Evolutionary conservation across 2,888 invertebrate species (phyloP).

Genomic region (Trichopria drosophilae): DNA sequence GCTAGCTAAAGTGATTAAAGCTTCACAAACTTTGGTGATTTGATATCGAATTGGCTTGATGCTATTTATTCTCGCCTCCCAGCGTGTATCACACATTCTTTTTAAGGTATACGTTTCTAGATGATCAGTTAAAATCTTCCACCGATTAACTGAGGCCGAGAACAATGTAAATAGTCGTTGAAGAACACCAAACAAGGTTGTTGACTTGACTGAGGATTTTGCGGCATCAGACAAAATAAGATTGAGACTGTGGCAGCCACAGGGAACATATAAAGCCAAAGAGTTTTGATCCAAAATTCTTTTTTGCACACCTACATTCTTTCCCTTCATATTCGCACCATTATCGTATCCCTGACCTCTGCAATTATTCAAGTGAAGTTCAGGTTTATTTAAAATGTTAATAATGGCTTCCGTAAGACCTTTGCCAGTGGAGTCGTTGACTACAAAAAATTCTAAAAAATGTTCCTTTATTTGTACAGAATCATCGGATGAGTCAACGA

Average conservation of each 20-base stretch:
- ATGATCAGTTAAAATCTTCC: constrained; percentile 41
- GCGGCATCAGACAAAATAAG: constrained; percentile 23
- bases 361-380: constrained; percentile 41
- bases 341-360: constrained; percentile 50
- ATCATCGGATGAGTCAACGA: background rate
- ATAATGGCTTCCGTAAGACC: constrained; percentile 37
- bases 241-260: constrained; percentile 23
- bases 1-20: constrained; percentile 36
- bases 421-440: constrained; percentile 20
- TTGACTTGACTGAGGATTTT: constrained; percentile 39
- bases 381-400: constrained; percentile 40
- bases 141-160: constrained; percentile 38
- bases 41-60: constrained; percentile 41
- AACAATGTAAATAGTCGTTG: constrained; percentile 37
- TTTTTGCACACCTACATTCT: constrained; percentile 47
- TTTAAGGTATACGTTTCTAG: constrained; percentile 36
- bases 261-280: constrained; percentile 23
- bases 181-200: constrained; percentile 45
- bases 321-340: constrained; percentile 48
- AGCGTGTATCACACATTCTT: constrained; percentile 40
- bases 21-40: constrained; percentile 42
- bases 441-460: constrained; percentile 21
- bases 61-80: constrained; percentile 38
- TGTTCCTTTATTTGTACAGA: constrained; percentile 16
- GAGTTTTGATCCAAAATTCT: constrained; percentile 41